A percentile compares a stretch with the other conserved stretches of the same genome.
phyloP scores from a whole-genome alignment of 2,113 vertebrate species.

The Chaetodon trifascialis region DNA sequence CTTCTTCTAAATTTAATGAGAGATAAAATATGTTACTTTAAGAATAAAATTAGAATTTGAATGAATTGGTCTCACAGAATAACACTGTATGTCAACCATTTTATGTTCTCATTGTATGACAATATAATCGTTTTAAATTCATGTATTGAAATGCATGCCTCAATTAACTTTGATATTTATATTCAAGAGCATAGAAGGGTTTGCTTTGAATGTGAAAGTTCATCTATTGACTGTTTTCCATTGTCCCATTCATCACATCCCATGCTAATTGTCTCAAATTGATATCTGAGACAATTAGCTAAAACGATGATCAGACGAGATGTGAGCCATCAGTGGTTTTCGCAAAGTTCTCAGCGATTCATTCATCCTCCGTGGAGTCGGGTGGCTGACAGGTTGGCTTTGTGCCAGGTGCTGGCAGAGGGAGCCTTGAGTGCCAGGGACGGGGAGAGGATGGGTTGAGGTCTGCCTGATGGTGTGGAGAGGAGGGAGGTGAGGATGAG shows the following conservation, averaged over 20 bases:
- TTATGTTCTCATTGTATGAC: slow-evolving; percentile 40
- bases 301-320: slow-evolving; percentile 81
- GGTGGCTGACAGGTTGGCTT: slow-evolving; percentile 88
- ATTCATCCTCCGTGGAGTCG: slow-evolving; percentile 84
- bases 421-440: slow-evolving; percentile 68
- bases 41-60: slow-evolving; percentile 35
- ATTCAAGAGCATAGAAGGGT: slow-evolving; percentile 71
- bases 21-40: slow-evolving; percentile 19
- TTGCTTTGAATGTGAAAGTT: slow-evolving; percentile 72
- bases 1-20: slow-evolving; percentile 34
- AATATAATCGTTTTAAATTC: slow-evolving; percentile 71
- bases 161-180: slow-evolving; percentile 74
- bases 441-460: slow-evolving; percentile 81
- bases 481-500: slow-evolving; percentile 78
- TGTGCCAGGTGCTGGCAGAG: slow-evolving; percentile 90
- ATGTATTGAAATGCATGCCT: slow-evolving; percentile 75
- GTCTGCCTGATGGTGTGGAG: slow-evolving; percentile 81
- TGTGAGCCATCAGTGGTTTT: slow-evolving; percentile 84
- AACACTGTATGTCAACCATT: slow-evolving; percentile 7
- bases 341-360: slow-evolving; percentile 86
- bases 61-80: slow-evolving; percentile 28
- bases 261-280: slow-evolving; percentile 82
- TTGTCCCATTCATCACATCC: slow-evolving; percentile 57
- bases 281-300: slow-evolving; percentile 84
- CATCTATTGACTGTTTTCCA: slow-evolving; percentile 71